Evolutionary conservation across 2,797 vertebrate species (phyloP), one percentile per base, ranked within the genome.

Genomic region (Picus viridis): DNA sequence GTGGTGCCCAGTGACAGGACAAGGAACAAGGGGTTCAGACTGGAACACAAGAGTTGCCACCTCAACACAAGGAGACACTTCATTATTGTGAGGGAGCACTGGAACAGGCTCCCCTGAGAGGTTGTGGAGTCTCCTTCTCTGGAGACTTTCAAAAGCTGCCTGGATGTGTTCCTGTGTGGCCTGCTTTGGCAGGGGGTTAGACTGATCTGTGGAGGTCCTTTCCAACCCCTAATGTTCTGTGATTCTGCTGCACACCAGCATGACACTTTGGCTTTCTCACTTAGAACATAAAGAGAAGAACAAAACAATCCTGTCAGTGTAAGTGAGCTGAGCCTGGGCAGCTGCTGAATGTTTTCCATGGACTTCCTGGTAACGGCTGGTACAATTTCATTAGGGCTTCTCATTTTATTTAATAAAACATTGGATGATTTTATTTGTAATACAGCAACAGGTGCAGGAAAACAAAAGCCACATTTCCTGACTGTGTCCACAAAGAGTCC

Each of bases 341-440:
- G 91, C 90, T 94, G 93, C 91, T 81, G 83, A 77, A 59, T 86
- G 93, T 83, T 90, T 90, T 93, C 94, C 91, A 62, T 83, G 67
- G 93, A 90, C 86, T 90, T 76, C 95, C 94, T 95, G 94, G 93
- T 81, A 91, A 95, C 16, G 94, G 77, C 92, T 96, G 94, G 94
- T 95, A 94, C 92, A 89, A 88, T 92, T 95, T 94, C 83, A 93
- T 87, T 65, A 82, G 69, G 56, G 56, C 74, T 61, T 88, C 76
- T 87, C 74, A 7, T 83, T 94, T 93, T 72, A 85, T 91, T 92
- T 89, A 64, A 95, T 95, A 88, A 90, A 95, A 81, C 94, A 82
- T 23, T 91, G 83, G 93, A 57, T 92, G 39, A 89, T 92, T 94
- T 96, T 90, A 93, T 96, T 93, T 93, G 76, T 72, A 89, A 54